These are phyloP conservation scores for Eurytoma californica DNA, from an alignment of 2,888 invertebrate species.

Conservation along the genomic window DNA sequence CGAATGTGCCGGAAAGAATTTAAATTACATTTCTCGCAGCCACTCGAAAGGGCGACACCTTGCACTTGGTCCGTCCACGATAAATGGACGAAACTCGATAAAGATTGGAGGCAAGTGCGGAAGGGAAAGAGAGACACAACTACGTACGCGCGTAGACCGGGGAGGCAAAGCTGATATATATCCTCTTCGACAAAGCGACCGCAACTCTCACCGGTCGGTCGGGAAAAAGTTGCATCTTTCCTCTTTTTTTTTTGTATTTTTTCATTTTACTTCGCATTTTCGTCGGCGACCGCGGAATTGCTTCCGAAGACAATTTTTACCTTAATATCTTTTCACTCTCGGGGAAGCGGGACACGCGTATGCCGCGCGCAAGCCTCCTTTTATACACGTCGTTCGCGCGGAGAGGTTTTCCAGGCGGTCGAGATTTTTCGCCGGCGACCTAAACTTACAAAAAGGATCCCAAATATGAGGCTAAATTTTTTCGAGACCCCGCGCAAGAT, in stretches of 20 bases:
- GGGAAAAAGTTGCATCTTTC: background rate
- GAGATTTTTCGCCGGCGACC: constrained; percentile 6
- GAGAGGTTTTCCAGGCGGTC: background rate
- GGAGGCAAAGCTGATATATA: background rate
- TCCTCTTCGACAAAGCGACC: constrained; percentile 23
- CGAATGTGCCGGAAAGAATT: constrained; percentile 59
- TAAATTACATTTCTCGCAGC: constrained; percentile 61
- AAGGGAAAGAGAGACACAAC: background rate
- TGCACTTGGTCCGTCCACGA: constrained; percentile 51
- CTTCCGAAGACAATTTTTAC: constrained; percentile 37
- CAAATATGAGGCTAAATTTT: background rate
- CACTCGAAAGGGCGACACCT: constrained; percentile 46
- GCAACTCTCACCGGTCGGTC: background rate
- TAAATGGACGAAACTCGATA: constrained; percentile 61
- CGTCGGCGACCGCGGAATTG: constrained; percentile 28
- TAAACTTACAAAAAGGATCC: constrained; percentile 4
- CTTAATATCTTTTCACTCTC: constrained; percentile 25
- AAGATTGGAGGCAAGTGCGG: constrained; percentile 16
- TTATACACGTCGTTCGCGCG: background rate
- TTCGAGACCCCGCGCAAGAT: background rate
- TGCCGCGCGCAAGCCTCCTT: no score
- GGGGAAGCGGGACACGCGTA: background rate
- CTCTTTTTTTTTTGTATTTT: background rate
- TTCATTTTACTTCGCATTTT: constrained; percentile 37
- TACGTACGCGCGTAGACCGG: background rate